phyloP scores from a whole-genome alignment of 2,888 invertebrate genomes.

The Exephanes ischioxanthus region DNA sequence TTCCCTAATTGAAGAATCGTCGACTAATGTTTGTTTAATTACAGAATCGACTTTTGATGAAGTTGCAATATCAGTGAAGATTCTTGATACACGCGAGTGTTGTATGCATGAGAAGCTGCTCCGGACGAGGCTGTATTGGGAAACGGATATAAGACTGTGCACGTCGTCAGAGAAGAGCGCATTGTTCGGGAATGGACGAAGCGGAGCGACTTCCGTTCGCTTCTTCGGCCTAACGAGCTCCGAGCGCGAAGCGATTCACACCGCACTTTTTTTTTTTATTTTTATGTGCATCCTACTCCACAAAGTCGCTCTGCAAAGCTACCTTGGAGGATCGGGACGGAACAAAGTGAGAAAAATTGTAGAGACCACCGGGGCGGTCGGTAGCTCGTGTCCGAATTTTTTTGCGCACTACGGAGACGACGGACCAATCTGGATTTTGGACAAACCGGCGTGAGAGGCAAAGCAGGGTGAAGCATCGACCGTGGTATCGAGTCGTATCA shows the following conservation, averaged over 20 bases:
- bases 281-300: background rate
- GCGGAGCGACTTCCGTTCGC: conserved; percentile 58
- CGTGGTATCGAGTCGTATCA: background rate
- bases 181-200: conserved; percentile 59
- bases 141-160: conserved; percentile 50
- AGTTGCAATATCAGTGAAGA: background rate
- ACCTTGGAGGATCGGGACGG: conserved; percentile 15
- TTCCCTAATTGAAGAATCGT: background rate
- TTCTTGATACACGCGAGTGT: background rate
- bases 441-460: background rate
- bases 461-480: background rate
- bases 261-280: background rate
- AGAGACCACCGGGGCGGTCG: conserved; percentile 54
- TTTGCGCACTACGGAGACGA: conserved; percentile 29
- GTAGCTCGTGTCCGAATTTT: conserved; percentile 46
- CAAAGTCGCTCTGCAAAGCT: conserved; percentile 6
- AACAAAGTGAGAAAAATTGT: conserved; percentile 40
- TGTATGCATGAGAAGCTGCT: conserved; percentile 24
- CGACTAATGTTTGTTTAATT: background rate
- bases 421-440: conserved; percentile 3
- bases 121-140: conserved; percentile 13
- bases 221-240: conserved; percentile 61
- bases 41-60: background rate
- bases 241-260: conserved; percentile 40
- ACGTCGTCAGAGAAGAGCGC: conserved; percentile 35